A percentile compares a stretch with the other conserved stretches of the same genome.
phyloP scores from a whole-genome alignment of 2,888 invertebrate species.

The Ptilodon capucinus region DNA sequence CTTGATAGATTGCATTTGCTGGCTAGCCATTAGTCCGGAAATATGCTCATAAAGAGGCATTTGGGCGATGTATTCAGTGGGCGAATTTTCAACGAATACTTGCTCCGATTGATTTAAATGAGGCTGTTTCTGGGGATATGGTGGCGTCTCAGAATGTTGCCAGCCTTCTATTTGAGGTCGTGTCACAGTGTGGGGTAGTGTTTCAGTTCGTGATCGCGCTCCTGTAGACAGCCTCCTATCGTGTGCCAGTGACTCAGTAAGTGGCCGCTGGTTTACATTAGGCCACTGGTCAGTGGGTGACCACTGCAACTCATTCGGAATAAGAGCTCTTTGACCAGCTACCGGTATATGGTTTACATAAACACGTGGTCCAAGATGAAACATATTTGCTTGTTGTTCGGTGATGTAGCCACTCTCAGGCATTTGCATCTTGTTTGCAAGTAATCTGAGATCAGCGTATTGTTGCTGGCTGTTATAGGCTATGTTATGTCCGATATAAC shows the following conservation, averaged over 20 bases:
- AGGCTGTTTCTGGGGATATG: too few species aligned
- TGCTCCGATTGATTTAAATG: background rate
- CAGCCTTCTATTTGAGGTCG: constrained; percentile 10
- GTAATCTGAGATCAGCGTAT: constrained; percentile 7
- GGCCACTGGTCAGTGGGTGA: constrained; percentile 2
- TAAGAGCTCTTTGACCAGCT: constrained; percentile 3
- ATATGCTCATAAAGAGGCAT: background rate
- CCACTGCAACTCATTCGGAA: background rate
- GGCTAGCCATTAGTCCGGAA: constrained; percentile 1
- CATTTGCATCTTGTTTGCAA: constrained; percentile 9
- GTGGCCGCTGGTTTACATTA: constrained; percentile 1
- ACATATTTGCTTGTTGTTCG: background rate
- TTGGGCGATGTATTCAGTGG: background rate
- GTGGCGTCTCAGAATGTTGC: constrained; percentile 1
- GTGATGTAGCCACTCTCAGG: constrained; percentile 2
- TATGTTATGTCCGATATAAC: constrained; percentile 9
- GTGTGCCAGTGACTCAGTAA: constrained; percentile 6
- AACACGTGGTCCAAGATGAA: constrained; percentile 3
- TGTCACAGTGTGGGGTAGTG: background rate
- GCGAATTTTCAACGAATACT: constrained; percentile 5
- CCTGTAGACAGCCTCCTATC: constrained; percentile 15
- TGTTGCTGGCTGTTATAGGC: constrained; percentile 4
- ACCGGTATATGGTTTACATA: constrained; percentile 7
- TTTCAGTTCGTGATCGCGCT: too few species aligned
- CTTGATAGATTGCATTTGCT: background rate